Conservation (phyloP, 2,797 vertebrate genomes). For the Gallinago solitaria region DNA sequence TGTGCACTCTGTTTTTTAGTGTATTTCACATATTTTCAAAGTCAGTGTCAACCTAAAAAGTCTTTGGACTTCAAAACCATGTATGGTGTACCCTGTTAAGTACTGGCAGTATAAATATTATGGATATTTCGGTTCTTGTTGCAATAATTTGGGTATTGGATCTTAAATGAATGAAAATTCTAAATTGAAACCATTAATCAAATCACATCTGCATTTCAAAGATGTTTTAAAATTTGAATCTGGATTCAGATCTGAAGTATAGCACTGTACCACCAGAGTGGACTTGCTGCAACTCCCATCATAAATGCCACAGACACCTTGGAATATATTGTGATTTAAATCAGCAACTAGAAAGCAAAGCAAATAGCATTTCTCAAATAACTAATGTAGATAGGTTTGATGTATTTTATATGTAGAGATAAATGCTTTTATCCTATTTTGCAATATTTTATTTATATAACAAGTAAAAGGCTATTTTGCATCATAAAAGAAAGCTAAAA, state of each 20-base stretch:
- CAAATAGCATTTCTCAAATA: not conserved
- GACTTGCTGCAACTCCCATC: not conserved
- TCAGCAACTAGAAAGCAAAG: not conserved
- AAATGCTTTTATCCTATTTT: constrained; percentile 12
- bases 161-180: not conserved
- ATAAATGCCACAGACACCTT: not conserved
- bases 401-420: not conserved
- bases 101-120: not conserved
- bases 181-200: not conserved
- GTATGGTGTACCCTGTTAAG: not conserved
- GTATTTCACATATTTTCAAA: not conserved
- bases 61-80: not conserved
- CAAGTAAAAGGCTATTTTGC: not conserved
- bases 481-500: constrained; percentile 26
- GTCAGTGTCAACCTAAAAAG: not conserved
- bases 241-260: not conserved
- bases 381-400: not conserved
- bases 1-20: not conserved
- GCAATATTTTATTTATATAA: constrained; percentile 36
- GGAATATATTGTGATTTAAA: not conserved
- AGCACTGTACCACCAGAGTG: not conserved
- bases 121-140: not conserved
- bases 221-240: not conserved
- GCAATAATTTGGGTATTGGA: not conserved
- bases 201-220: not conserved